Base-by-base conservation (phyloP, 2,113 vertebrate species). In the Hassar affinis region DNA sequence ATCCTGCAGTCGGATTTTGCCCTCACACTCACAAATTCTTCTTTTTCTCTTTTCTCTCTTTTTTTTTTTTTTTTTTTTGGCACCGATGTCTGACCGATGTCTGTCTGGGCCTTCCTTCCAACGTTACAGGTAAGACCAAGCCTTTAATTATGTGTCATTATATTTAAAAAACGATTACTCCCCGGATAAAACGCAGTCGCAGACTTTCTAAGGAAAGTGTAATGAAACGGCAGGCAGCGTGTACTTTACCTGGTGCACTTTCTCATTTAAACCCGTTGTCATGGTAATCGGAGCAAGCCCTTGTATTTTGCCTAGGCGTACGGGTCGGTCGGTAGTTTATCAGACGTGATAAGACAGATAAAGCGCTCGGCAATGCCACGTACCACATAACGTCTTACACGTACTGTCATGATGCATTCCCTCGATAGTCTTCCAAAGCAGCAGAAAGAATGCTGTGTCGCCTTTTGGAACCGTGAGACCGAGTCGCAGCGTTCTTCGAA, bases 91-190 rank as follows among this genome's bases (percentile, higher is more conserved):
- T n/a, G 79, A 22, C 57, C 1, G 42, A 51, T 56, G 49, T 78
- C 61, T 30, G 20, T 72, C n/a, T 62, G n/a, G n/a, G 38, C 6
- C 45, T 56, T 79, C 14, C 51, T 27, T 68, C 27, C 51, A 35
- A 18, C 17, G 4, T 80, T 9, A 76, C 62, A 87, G 86, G 84
- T 87, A 87, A 87, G 83, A 82, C 27, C 17, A 66, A 56, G 14
- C 6, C 4, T 45, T 57, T 84, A 56, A 68, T 84, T 78, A 22
- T 10, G 6, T 20, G 49, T 20, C 10, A 35, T 77, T 38, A 4
- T 6, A 8, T 56, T 5, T 17, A 33, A 75, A 59, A 62, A 35
- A 82, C 6, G 2, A 42, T 81, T 5, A 12, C 33, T 14, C 22
- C 27, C 51, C 33, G 71, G 18, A 64, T 12, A 15, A 56, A 78